phyloP scores from a whole-genome alignment of 2,888 invertebrate species.

The Luperina nickerlii region DNA sequence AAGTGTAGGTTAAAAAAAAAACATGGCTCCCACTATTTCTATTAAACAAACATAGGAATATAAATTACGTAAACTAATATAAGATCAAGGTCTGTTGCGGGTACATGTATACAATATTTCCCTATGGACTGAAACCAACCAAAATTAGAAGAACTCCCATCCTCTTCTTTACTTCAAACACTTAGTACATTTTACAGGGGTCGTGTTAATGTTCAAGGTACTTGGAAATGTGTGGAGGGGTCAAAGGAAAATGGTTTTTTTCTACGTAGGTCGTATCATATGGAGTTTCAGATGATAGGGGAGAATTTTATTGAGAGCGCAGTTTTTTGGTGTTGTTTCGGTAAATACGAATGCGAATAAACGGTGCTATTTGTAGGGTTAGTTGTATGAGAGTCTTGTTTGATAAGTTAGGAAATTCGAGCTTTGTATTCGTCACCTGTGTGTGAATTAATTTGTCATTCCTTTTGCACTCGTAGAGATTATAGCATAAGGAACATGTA shows the following conservation, averaged over 20 bases:
- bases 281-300: conserved; percentile 55
- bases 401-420: background rate
- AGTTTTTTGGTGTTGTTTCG: conserved; percentile 56
- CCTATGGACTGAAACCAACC: conserved; percentile 60
- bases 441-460: background rate
- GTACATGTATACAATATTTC: conserved; percentile 73
- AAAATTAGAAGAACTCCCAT: conserved; percentile 41
- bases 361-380: conserved; percentile 9
- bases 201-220: conserved; percentile 1
- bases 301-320: conserved; percentile 60
- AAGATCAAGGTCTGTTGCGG: conserved; percentile 64
- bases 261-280: conserved; percentile 45
- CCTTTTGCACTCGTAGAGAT: no score
- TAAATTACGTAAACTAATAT: conserved; percentile 68
- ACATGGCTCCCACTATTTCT: conserved; percentile 56
- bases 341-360: conserved; percentile 50
- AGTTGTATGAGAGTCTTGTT: conserved; percentile 13
- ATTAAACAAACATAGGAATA: conserved; percentile 64
- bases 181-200: background rate
- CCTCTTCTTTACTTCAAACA: background rate
- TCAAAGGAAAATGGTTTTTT: conserved; percentile 52
- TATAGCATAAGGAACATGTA: background rate
- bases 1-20: background rate
- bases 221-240: conserved; percentile 7
- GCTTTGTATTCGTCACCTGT: background rate